Base-by-base conservation (phyloP, 2,113 vertebrate genomes). In the Microcebus jonahi region DNA sequence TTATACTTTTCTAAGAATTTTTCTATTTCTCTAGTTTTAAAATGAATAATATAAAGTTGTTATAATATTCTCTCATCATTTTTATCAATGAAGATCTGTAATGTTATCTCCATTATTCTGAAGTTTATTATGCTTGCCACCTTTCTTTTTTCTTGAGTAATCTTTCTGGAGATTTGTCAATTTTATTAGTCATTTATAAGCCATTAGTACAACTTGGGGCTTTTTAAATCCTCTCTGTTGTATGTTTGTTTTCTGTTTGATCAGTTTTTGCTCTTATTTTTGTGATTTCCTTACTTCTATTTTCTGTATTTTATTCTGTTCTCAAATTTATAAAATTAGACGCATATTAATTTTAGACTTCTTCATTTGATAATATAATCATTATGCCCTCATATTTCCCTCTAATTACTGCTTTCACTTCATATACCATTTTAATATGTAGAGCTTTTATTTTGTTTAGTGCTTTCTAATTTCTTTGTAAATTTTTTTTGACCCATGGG, bases 1-100 rank as follows among this genome's bases (percentile, higher is more conserved):
- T 42, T 48, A 76, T 2, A 48, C 2, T 86, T 79, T 59, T 73
- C 27, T 39, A 67, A 75, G 50, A 75, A 48, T 27, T 21, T 87
- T 86, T 71, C 23, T 17, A 90, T 93, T 96, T 91, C 27, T 63
- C 53, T 31, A 75, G 63, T 93, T 84, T 85, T 90, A 79, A 79
- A 90, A 42, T 89, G 73, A 90, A 71, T 75, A 11, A 68, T 45
- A 25, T 36, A 42, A 59, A 70, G 15, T 83, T 65, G 15, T 65
- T 77, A 76, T 34, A 57, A 31, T 45, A 71, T 53, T 67, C 48
- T 92, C 13, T 17, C 29, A 68, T 18, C 57, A 36, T 68, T 88
- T 84, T 83, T 88, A 82, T 82, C 12, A 93, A 21, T 84, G 23
- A 84, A 61, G 18, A 7, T 57, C 34, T 20, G 0, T 85, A 90